Base-by-base conservation (phyloP, 2,113 vertebrate species). In the Naja naja region DNA sequence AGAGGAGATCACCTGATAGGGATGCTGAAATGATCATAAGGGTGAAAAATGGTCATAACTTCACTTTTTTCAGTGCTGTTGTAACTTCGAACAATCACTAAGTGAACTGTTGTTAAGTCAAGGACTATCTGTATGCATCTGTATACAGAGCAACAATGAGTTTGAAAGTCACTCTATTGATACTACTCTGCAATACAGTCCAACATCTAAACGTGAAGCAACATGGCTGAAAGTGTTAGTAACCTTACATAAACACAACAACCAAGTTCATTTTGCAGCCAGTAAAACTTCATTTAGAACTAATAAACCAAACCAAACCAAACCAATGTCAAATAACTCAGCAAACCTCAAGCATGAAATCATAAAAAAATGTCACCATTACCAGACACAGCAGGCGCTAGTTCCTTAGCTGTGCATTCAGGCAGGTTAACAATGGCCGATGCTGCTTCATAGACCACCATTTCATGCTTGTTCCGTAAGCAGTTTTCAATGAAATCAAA, bases 401-500 rank as follows among this genome's bases (percentile, higher is more conserved):
- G 91, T 94, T 98, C 98, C 89, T 98, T 98, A 94, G 98, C 98
- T 6, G 98, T 98, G 96, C 98, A 98, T 95, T 96, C 98, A 10
- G 98, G 98, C 93, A 98, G 95, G 64, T 98, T 98, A 92, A 98
- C 96, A 0, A 98, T 98, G 96, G 98, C 98, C 0, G 98, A 98
- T 39, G 98, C 98, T 1, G 98, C 98, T 96, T 98, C 98, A 0
- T 98, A 98, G 43, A 98, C 98, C 45, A 98, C 98, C 98, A 98
- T 98, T 95, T 98, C 98, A 0, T 98, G 98, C 86, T 98, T 98
- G 94, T 98, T 98, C 60, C 98, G 97, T 6, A 98, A 64, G 95
- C 98, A 98, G 97, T 97, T 98, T 97, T 98, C 98, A 0, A 98
- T 98, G 96, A 98, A 98, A 93, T 98, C 98, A 0, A 98, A 98